Conservation (phyloP, 2,888 invertebrate species). For the Prionchulus punctatus region DNA sequence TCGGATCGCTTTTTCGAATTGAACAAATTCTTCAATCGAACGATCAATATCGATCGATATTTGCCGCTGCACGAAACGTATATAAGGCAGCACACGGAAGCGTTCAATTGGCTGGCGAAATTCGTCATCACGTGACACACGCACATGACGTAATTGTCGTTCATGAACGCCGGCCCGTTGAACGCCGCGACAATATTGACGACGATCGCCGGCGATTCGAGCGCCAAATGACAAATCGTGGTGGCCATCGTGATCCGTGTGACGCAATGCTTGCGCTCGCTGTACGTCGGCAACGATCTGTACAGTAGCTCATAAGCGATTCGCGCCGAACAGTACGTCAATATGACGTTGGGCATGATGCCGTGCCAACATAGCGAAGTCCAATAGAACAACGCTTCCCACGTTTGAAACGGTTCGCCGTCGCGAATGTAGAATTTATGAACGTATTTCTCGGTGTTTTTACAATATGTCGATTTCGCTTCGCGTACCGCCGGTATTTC, state of each 20-base stretch:
- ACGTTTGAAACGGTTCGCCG: neutral
- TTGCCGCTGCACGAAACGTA: neutral
- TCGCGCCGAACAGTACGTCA: conserved; percentile 8
- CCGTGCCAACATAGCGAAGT: conserved; percentile 21
- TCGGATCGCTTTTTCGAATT: too few species aligned
- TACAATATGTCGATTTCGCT: neutral
- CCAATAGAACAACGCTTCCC: conserved; percentile 9
- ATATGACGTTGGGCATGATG: conserved; percentile 22
- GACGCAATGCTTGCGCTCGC: conserved; percentile 25
- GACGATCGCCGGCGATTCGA: neutral
- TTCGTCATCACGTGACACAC: neutral
- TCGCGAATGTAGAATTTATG: neutral
- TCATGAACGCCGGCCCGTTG: neutral
- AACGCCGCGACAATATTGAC: neutral
- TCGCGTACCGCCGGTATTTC: conserved; percentile 3
- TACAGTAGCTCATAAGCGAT: conserved; percentile 1
- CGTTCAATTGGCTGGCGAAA: conserved; percentile 1
- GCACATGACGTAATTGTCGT: neutral
- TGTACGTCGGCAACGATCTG: conserved; percentile 12
- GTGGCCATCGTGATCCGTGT: conserved; percentile 27
- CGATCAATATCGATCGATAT: neutral
- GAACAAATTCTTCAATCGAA: too few species aligned
- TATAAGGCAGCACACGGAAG: conserved; percentile 5
- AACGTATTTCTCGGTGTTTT: neutral
- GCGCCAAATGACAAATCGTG: conserved; percentile 16